Conservation (phyloP, 2,113 vertebrate genomes). For the Ciconia boyciana region DNA sequence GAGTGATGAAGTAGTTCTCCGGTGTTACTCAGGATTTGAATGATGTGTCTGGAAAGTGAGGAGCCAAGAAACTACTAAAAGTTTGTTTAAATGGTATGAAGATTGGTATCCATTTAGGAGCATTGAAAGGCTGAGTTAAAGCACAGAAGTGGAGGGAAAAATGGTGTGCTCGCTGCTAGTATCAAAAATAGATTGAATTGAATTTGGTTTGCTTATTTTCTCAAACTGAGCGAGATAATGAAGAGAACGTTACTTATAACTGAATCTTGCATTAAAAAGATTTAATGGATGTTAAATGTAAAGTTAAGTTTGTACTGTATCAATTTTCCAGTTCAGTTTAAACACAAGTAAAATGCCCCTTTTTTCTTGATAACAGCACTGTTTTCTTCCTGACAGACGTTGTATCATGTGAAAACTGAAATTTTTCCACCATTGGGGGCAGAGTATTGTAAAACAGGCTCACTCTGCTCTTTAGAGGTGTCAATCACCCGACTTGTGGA, state of each 20-base stretch:
- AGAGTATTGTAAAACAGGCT: constrained; percentile 86
- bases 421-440: constrained; percentile 81
- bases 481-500: constrained; percentile 86
- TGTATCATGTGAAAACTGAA: constrained; percentile 86
- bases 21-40: not conserved
- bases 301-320: not conserved
- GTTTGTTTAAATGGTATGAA: not conserved
- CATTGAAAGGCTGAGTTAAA: not conserved
- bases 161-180: not conserved
- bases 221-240: not conserved
- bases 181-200: not conserved
- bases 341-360: not conserved
- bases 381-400: constrained; percentile 76
- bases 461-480: constrained; percentile 90
- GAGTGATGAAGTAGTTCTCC: not conserved
- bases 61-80: not conserved
- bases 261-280: not conserved
- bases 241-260: not conserved
- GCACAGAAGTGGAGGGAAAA: not conserved
- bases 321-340: not conserved
- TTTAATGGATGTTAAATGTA: not conserved
- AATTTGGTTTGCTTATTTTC: not conserved
- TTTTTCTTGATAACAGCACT: not conserved
- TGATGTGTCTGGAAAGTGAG: not conserved
- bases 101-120: not conserved